Conservation (phyloP, 2,113 vertebrate species). For the Ariopsis seemanni region DNA sequence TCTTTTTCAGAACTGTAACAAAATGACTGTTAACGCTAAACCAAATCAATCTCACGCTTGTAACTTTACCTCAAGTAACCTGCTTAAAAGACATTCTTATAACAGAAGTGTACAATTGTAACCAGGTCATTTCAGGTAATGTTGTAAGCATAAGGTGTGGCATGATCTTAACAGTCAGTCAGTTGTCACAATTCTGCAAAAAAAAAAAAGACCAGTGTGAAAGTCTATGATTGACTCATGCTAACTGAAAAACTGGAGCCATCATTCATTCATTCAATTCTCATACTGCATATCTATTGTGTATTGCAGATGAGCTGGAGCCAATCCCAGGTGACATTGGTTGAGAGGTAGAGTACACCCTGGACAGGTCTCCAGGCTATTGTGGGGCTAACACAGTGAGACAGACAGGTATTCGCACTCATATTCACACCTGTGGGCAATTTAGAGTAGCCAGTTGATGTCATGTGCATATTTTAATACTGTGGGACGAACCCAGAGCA, state of each 20-base stretch:
- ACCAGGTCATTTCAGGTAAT: conserved; percentile 26
- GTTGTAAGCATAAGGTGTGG: neutral
- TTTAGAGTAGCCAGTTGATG: too few species aligned
- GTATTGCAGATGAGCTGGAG: too few species aligned
- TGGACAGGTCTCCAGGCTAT: too few species aligned
- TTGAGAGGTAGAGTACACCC: too few species aligned
- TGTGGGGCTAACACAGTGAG: too few species aligned
- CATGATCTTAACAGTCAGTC: conserved; percentile 18
- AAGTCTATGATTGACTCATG: conserved; percentile 40
- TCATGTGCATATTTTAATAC: too few species aligned
- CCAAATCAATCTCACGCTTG: neutral
- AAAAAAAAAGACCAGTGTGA: neutral
- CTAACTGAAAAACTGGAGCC: conserved; percentile 34
- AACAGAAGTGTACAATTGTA: neutral
- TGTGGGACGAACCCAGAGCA: too few species aligned
- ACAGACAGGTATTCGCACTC: too few species aligned
- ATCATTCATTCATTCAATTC: neutral
- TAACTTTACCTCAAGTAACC: neutral
- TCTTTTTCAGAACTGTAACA: neutral
- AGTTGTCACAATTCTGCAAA: neutral
- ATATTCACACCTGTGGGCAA: too few species aligned
- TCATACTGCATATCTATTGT: too few species aligned
- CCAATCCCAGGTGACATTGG: too few species aligned
- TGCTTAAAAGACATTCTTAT: neutral
- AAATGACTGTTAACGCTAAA: conserved; percentile 3